phyloP scores from a whole-genome alignment of 92 coral and sea anemone genomes.

The Heliopora coerulea region DNA sequence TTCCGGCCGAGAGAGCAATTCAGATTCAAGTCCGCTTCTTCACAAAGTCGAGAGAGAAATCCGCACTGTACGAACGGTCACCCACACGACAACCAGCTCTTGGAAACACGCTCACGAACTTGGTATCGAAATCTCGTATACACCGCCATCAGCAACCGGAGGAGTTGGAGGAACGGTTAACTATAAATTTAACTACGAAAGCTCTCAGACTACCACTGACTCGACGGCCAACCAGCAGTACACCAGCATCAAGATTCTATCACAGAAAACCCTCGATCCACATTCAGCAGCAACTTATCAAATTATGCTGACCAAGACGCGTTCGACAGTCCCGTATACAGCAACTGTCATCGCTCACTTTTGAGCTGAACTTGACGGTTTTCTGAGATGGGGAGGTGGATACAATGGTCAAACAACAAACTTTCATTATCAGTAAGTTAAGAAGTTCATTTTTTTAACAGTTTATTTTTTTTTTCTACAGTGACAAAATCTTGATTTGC shows the following conservation, averaged over 20 bases:
- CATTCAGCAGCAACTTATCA: slow-evolving; percentile 23
- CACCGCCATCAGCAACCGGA: slow-evolving; percentile 57
- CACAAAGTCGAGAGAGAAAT: slow-evolving; percentile 53
- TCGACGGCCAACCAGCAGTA: slow-evolving; percentile 42
- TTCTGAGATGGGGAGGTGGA: slow-evolving; percentile 69
- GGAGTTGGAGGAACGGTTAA: slow-evolving; percentile 48
- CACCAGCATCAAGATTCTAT: slow-evolving; percentile 25
- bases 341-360: slow-evolving; percentile 65
- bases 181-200: slow-evolving; percentile 45
- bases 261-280: slow-evolving; percentile 33
- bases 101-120: slow-evolving; percentile 61
- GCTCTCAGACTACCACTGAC: slow-evolving; percentile 30
- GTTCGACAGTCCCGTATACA: slow-evolving; percentile 53
- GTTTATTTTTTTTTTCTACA: no score
- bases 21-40: slow-evolving; percentile 39
- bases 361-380: slow-evolving; percentile 67
- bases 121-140: slow-evolving; percentile 54
- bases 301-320: slow-evolving; percentile 25
- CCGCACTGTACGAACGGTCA: slow-evolving; percentile 55
- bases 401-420: slow-evolving; percentile 47
- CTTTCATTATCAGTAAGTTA: slow-evolving; percentile 55
- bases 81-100: slow-evolving; percentile 62
- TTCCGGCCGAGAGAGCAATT: slow-evolving; percentile 48
- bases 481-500: no score
- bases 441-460: no score